phyloP scores from a whole-genome alignment of 2,113 vertebrate species.

The Phaetusa simplex region DNA sequence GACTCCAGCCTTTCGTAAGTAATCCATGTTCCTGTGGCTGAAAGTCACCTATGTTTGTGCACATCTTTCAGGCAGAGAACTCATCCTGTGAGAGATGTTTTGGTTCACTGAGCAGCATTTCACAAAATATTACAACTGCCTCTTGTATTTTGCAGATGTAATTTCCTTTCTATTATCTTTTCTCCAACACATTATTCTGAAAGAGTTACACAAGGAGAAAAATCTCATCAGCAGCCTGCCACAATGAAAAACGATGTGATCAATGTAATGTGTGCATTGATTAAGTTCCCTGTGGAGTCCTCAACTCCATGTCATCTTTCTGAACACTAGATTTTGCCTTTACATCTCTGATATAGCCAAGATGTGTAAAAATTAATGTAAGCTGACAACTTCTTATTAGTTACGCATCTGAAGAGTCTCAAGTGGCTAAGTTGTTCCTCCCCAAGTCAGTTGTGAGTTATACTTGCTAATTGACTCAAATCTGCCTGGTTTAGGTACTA shows the following conservation, averaged over 20 bases:
- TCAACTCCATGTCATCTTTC: not conserved
- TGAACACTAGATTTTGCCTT: not conserved
- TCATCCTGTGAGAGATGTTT: not conserved
- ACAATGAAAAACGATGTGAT: not conserved
- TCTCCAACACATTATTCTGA: not conserved
- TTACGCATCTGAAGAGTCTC: constrained; percentile 27
- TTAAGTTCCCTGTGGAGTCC: not conserved
- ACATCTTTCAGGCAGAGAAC: not conserved
- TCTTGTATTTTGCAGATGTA: not conserved
- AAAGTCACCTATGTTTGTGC: not conserved
- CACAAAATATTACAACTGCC: constrained; percentile 2
- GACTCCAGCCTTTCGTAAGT: not conserved
- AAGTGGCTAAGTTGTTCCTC: not conserved
- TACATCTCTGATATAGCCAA: not conserved
- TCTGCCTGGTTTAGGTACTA: not conserved
- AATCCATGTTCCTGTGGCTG: not conserved
- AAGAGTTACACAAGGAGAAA: not conserved
- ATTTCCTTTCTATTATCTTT: constrained; percentile 16
- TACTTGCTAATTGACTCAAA: not conserved
- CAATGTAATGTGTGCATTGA: not conserved
- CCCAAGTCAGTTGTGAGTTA: not conserved
- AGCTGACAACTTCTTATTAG: constrained; percentile 42
- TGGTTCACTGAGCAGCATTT: not conserved
- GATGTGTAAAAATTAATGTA: constrained; percentile 30
- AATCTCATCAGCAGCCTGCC: not conserved